Base-by-base conservation (phyloP, 2,888 invertebrate genomes). In the Chymomyza caudatula region DNA sequence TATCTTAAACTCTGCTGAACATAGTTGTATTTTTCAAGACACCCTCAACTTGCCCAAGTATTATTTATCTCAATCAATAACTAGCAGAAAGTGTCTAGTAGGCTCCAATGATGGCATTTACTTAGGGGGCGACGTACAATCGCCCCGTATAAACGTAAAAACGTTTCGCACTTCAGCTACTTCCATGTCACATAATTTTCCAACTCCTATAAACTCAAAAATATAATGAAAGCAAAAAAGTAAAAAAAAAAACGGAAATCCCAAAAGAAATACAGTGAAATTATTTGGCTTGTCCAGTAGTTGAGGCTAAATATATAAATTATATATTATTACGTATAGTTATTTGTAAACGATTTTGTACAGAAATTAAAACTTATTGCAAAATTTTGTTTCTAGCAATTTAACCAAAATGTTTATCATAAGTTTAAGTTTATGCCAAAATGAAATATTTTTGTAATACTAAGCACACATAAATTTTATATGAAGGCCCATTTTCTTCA, bases 31-130 rank as follows among this genome's bases (percentile, higher is more conserved):
- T 76, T 56, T 62, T 75, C 73, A 63, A n/a, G n/a, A 76, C 72
- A 77, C 77, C 75, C 65, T 47, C 5, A 52, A 64, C 63, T 63
- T 71, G 74, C 58, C 78, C 76, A 85, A 80, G 86, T 85, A 81
- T 81, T 85, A 85, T 81, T 80, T 85, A 71, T 75, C 58, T 71
- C 84, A 83, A 85, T 84, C 81, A 80, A 74, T 13, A 67, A 58
- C 59, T 20, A 68, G 53, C 54, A 59, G 5, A 47, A 54, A 70
- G 71, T 74, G 61, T 73, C 71, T 71, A 73, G 68, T 64, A 57
- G 78, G 73, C 71, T 80, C 61, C 76, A 80, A 78, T 80, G 78
- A 83, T 85, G 86, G 80, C 80, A 80, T 80, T 80, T 80, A 80
- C 75, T 77, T 82, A 71, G 70, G 61, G 29, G 5, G 69, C 19